Evolutionary conservation across 2,888 invertebrate genomes (phyloP), one percentile per base, ranked within the genome.

Genomic region (Metopia argyrocephala): DNA sequence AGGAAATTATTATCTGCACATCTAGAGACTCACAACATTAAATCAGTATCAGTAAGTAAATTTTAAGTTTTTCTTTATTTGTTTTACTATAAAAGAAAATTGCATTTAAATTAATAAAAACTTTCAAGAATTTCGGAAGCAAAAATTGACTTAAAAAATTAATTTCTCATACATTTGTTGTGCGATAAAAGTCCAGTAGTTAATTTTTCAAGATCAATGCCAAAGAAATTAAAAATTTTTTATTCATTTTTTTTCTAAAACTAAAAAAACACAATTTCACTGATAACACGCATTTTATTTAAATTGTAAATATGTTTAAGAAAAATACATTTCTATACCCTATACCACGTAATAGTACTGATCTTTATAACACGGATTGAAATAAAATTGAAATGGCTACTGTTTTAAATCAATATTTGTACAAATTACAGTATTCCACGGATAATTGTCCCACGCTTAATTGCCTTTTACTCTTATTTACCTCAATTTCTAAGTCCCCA

Each of bases 231-330:
- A 15, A 68, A 46, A 9, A 15, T 38, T 31, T 31, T 38, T 4
- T 31, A 3, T 21, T 25, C 28, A 48, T 66, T 15, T 6, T n/a
- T 18, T 38, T 73, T 46, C 45, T 5, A 57, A 20, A 54, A 21
- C 28, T 28, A 5, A 23, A 50, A 6, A 38, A 38, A 38, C 12
- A 48, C 5, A 25, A 50, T 50, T 18, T 23, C 27, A 27, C 56
- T 57, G 64, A 56, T 27, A 27, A 64, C 62, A 50, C 54, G 27
- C 56, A 68, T 12, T 50, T 57, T 31, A 46, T 59, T 28, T 12
- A 70, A 46, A 66, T 31, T 65, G 79, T 74, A 79, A 75, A 54
- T 70, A 9, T 54, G n/a, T n/a, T n/a, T n/a, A n/a, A n/a, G n/a
- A n/a, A n/a, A n/a, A n/a, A n/a, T n/a, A n/a, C n/a, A n/a, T n/a